Evolutionary conservation across 2,113 vertebrate species (phyloP).

Genomic region (Mus musculus): DNA sequence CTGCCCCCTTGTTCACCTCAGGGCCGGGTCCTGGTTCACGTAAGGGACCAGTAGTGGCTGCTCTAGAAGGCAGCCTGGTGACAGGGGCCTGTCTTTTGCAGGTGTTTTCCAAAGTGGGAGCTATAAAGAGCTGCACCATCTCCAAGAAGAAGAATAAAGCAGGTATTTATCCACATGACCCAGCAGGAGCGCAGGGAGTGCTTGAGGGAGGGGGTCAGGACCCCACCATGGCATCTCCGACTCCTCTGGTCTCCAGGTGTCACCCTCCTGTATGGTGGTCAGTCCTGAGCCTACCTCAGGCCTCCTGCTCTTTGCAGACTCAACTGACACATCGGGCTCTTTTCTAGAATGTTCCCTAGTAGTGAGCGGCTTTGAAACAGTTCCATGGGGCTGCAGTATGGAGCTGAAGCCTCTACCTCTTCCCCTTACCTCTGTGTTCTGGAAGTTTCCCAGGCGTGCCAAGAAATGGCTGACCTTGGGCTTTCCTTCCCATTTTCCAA

Average conservation of each 20-base stretch:
- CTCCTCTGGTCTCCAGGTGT: neutral
- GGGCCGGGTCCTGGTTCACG: neutral
- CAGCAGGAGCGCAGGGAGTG: accelerated
- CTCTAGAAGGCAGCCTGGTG: neutral
- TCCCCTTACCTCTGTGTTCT: neutral
- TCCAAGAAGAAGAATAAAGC: slow-evolving; percentile 96
- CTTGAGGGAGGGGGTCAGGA: neutral
- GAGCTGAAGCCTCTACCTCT: neutral
- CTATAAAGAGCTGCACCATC: slow-evolving; percentile 92
- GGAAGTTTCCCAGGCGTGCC: neutral
- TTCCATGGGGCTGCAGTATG: accelerated
- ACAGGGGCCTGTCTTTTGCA: slow-evolving; percentile 74
- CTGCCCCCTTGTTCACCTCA: neutral
- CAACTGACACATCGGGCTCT: neutral
- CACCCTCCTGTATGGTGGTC: neutral
- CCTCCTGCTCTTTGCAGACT: neutral
- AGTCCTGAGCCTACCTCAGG: neutral
- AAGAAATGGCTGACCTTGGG: neutral
- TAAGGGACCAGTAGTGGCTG: neutral
- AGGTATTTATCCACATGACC: slow-evolving; percentile 82
- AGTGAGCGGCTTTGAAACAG: neutral
- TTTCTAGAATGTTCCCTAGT: neutral
- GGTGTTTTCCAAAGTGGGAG: slow-evolving; percentile 93
- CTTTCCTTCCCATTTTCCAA: neutral
- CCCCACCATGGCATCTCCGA: neutral